Conservation (phyloP, 1,140 invertebrate species). For the Zaprionus ornatus region DNA sequence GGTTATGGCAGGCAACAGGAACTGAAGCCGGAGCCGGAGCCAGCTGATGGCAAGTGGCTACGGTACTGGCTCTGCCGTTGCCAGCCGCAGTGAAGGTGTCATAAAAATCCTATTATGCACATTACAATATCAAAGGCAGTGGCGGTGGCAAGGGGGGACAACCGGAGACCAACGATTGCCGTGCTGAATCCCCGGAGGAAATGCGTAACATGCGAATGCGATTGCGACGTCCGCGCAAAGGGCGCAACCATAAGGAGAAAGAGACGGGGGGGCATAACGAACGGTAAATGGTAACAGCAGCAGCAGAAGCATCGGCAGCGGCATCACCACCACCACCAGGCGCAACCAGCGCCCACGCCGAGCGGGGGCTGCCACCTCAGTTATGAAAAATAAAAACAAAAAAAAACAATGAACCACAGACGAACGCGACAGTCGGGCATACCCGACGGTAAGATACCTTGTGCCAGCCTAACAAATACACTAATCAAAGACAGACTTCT, state of each 20-base stretch:
- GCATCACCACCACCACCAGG: not conserved
- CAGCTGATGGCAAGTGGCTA: conserved; percentile 28
- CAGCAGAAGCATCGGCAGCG: not conserved
- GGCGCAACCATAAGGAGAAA: conserved; percentile 19
- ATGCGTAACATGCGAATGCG: conserved; percentile 56
- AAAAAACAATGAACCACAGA: not conserved
- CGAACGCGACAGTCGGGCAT: too few relatives aligned
- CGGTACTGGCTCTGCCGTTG: conserved; percentile 37
- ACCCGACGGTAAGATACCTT: too few relatives aligned
- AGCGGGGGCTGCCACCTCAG: conserved; percentile 1
- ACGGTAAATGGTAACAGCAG: conserved; percentile 27
- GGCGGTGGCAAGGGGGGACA: not conserved
- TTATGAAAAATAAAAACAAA: not conserved
- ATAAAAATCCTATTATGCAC: conserved; percentile 81
- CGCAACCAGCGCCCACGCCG: not conserved
- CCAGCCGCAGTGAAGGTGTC: conserved; percentile 58
- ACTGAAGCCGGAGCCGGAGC: conserved; percentile 27
- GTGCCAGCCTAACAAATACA: too few relatives aligned
- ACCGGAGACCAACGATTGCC: conserved; percentile 38
- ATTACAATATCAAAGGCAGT: conserved; percentile 75
- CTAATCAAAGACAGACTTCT: too few relatives aligned
- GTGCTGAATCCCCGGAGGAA: conserved; percentile 64
- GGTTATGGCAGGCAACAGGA: not conserved
- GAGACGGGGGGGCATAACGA: conserved; percentile 3
- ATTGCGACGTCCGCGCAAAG: conserved; percentile 41